Evolutionary conservation across 2,797 vertebrate genomes (phyloP), one percentile per base, ranked within the genome.

Genomic region (Macropodus opercularis): DNA sequence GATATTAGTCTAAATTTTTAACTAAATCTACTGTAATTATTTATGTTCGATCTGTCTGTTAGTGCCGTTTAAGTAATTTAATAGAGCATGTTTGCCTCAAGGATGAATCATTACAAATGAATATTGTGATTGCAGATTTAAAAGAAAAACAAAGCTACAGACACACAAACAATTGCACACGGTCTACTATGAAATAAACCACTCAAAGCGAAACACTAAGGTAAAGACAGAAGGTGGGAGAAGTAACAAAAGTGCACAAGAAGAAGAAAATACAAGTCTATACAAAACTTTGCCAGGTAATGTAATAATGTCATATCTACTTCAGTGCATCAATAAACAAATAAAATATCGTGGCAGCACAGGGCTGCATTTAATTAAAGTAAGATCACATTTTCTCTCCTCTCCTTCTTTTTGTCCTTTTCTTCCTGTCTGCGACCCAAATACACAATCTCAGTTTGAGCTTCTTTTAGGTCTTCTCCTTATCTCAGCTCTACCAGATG

Each of bases 341-440:
- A 66, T 21, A 34, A 56, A 8, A 51, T 68, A 36, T 75, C 41
- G 64, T 29, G 39, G 48, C 49, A 67, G 62, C 38, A 52, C 6
- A 58, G 26, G 34, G 54, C 52, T 49, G 24, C 32, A 53, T n/a
- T n/a, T 55, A 69, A 63, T 59, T 56, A 72, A 50, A 29, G 40
- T 19, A 51, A 55, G 41, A 60, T n/a, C n/a, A n/a, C n/a, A n/a
- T n/a, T n/a, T n/a, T n/a, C n/a, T n/a, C n/a, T n/a, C n/a, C n/a
- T n/a, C n/a, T n/a, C n/a, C n/a, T n/a, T 66, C 15, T 65, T 36
- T 47, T 32, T 40, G 53, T 62, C 41, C 57, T 61, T 0, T 60
- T 75, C 66, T 46, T 36, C 3, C 57, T 63, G 29, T 42, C 54
- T 69, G 54, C 26, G 41, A 68, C 80, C 83, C 60, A 83, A 31